A percentile compares a stretch with the other conserved stretches of the same genome.
Evolutionary conservation across 2,888 invertebrate species (phyloP).

Genomic region (Amphipyra tragopoginis): DNA sequence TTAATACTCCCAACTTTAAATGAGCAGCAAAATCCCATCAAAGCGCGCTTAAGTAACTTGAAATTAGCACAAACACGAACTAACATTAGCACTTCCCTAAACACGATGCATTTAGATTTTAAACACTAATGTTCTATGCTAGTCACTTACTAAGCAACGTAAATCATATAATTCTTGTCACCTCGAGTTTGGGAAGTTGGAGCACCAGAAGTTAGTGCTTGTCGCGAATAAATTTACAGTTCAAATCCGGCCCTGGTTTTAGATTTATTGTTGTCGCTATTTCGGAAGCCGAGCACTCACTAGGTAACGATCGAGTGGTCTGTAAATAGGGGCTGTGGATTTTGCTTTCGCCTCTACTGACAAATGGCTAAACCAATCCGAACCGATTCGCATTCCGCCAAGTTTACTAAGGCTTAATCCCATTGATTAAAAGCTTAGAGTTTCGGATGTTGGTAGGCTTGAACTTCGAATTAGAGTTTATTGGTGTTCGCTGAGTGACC

Average conservation of each 20-base stretch:
- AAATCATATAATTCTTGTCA: slow-evolving; percentile 52
- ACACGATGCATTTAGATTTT: slow-evolving; percentile 52
- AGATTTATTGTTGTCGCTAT: slow-evolving; percentile 63
- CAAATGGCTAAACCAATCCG: slow-evolving; percentile 64
- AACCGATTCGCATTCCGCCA: slow-evolving; percentile 61
- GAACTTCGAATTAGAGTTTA: slow-evolving; percentile 48
- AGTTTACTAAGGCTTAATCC: slow-evolving; percentile 65
- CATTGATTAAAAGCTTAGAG: slow-evolving; percentile 63
- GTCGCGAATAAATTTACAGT: slow-evolving; percentile 58
- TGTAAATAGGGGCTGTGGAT: slow-evolving; percentile 71
- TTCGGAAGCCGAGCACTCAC: slow-evolving; percentile 57
- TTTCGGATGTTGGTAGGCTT: slow-evolving; percentile 52
- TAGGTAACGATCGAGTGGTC: slow-evolving; percentile 68
- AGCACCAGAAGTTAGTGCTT: slow-evolving; percentile 56
- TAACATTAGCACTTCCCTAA: slow-evolving; percentile 42
- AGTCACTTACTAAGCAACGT: slow-evolving; percentile 47
- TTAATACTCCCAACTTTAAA: slow-evolving; percentile 36
- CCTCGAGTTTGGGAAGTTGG: slow-evolving; percentile 43
- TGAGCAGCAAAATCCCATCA: slow-evolving; percentile 29
- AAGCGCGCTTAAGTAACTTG: slow-evolving; percentile 38
- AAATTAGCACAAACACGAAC: slow-evolving; percentile 42
- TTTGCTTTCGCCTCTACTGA: slow-evolving; percentile 67
- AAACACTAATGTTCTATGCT: slow-evolving; percentile 48
- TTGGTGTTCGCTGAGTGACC: slow-evolving; percentile 36
- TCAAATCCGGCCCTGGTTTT: slow-evolving; percentile 56